Conservation (phyloP, 2,797 vertebrate genomes). For the Pantherophis alleghaniensis region DNA sequence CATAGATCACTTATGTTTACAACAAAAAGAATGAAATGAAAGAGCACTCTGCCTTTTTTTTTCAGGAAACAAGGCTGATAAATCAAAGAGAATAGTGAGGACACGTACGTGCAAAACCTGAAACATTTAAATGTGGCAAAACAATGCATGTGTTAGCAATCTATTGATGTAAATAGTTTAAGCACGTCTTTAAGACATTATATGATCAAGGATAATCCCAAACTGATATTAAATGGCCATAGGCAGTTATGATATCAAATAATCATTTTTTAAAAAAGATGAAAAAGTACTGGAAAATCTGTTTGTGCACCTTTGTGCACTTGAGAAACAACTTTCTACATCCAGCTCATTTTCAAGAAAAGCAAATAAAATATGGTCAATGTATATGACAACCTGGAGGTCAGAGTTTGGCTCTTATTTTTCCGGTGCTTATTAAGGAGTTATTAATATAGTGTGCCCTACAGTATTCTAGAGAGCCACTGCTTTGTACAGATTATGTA, state of each 20-base stretch:
- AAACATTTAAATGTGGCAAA: fast-evolving
- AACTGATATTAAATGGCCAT: not conserved
- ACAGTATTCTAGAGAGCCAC: not conserved
- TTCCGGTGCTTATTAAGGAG: not conserved
- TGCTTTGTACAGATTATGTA: not conserved
- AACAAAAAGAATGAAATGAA: not conserved
- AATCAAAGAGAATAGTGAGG: not conserved
- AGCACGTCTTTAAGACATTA: not conserved
- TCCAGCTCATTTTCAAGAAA: not conserved
- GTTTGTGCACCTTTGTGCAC: not conserved
- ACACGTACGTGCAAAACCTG: not conserved
- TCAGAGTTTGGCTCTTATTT: not conserved
- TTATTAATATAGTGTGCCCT: not conserved
- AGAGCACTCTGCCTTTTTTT: not conserved
- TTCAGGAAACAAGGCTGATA: fast-evolving
- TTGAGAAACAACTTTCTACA: not conserved
- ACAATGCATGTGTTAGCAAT: not conserved
- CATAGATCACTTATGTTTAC: not conserved
- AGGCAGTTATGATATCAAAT: not conserved
- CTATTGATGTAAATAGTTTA: not conserved
- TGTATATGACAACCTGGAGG: not conserved
- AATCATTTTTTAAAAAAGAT: not conserved
- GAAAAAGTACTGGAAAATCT: not conserved
- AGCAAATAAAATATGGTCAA: not conserved
- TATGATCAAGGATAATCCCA: not conserved